These are phyloP conservation scores for Petaurus breviceps DNA, from an alignment of 2,113 vertebrate genomes.

Conservation along the genomic window DNA sequence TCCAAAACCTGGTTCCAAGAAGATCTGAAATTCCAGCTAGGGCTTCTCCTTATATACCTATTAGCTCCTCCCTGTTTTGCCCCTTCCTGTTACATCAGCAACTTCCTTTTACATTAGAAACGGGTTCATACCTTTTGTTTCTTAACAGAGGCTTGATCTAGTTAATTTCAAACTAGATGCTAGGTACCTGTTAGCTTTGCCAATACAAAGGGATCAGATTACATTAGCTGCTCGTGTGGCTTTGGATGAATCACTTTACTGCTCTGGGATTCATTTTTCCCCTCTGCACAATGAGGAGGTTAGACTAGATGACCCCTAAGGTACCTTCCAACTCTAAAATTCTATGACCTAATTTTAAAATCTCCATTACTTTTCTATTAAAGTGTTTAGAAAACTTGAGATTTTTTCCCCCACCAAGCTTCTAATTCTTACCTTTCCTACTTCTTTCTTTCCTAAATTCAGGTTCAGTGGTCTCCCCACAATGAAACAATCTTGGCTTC, in stretches of 20 bases:
- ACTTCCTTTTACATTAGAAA: no score
- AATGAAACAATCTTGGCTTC: constrained; percentile 99
- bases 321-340: neutral
- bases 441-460: constrained; percentile 21
- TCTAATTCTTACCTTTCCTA: neutral
- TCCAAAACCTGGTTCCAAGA: no score
- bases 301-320: neutral
- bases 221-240: neutral
- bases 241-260: neutral
- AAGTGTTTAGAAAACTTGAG: neutral
- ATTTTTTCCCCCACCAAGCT: neutral
- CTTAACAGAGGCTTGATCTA: no score
- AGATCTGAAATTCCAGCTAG: no score
- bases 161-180: no score
- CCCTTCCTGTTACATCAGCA: no score
- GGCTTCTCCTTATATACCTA: no score
- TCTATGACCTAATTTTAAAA: neutral
- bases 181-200: no score
- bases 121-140: no score
- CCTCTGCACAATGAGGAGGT: neutral
- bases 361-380: neutral
- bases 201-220: no score
- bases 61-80: no score
- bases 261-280: neutral
- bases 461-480: constrained; percentile 99